Evolutionary conservation across 2,888 invertebrate genomes (phyloP).

Genomic region (Drosophila macrospina): DNA sequence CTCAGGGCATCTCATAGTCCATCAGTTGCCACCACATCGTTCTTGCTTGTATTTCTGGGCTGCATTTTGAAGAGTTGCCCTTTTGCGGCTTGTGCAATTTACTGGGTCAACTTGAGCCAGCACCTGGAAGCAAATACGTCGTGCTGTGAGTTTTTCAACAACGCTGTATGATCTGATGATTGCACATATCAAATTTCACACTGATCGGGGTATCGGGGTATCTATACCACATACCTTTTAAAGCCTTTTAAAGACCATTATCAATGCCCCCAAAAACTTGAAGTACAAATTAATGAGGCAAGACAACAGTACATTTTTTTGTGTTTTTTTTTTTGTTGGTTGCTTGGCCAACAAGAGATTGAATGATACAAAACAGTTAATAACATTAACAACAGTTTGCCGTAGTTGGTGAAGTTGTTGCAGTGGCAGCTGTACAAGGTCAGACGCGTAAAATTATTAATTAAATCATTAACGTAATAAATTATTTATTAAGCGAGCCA

Average conservation of each 20-base stretch:
- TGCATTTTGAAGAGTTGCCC: constrained; percentile 45
- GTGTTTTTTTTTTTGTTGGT: not conserved
- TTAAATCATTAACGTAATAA: constrained; percentile 74
- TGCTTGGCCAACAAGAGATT: constrained; percentile 36
- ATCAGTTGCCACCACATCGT: not conserved
- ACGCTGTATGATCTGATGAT: constrained; percentile 37
- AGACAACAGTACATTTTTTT: not conserved
- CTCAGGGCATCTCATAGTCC: not conserved
- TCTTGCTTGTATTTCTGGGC: constrained; percentile 2
- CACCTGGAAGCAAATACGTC: constrained; percentile 24
- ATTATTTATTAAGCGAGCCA: constrained; percentile 56
- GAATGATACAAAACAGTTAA: constrained; percentile 56
- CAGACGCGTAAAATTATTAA: constrained; percentile 62
- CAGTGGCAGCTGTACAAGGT: constrained; percentile 54
- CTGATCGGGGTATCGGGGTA: constrained; percentile 38
- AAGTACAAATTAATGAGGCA: constrained; percentile 63
- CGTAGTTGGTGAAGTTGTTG: constrained; percentile 13
- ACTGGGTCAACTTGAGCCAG: constrained; percentile 38
- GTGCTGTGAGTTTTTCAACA: constrained; percentile 75
- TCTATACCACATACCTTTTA: constrained; percentile 69
- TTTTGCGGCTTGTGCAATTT: constrained; percentile 73
- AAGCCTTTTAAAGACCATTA: constrained; percentile 76
- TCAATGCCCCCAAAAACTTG: constrained; percentile 30
- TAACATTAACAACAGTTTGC: constrained; percentile 35
- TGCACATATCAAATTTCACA: constrained; percentile 67